Base-by-base conservation (phyloP, 2,888 invertebrate species). In the Conistra vaccinii region DNA sequence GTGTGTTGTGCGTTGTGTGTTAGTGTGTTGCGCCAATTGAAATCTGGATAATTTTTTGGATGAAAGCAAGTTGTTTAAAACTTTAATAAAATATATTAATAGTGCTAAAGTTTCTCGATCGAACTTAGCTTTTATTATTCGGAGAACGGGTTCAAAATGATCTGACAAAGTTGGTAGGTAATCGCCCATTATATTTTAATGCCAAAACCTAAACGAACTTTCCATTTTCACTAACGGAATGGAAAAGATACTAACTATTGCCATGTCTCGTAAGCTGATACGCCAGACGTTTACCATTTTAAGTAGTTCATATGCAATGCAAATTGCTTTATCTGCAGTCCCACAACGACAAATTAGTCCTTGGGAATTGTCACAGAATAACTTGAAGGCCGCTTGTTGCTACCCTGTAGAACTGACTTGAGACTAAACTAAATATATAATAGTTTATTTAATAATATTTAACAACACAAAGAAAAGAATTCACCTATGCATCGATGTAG, bases 251-350 rank as follows among this genome's bases (percentile, higher is more conserved):
- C 39, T 10, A 26, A 63, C 20, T 65, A 32, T 32, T 65, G 14
- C 23, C 5, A 48, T 17, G 23, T n/a, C 14, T 65, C 42, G 26
- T 42, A 66, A 32, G 23, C 51, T 23, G 2, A 29, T 23, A 32
- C 32, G n/a, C 23, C 17, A 53, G 32, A 53, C 10, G 10, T 32
- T 53, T 66, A 26, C n/a, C 10, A 55, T 55, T 66, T 53, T 10
- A 6, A 35, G n/a, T n/a, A 17, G 35, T 20, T 66, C 23, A 60
- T 76, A 57, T 51, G 42, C 76, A 66, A 75, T 76, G 76, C 51
- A 76, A 66, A 76, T 76, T 53, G 60, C 35, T 35, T 76, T 66
- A 61, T 76, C 76, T 26, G 26, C 51, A 26, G 26, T 72, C 20
- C 20, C 14, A 20, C 51, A 39, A n/a, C 32, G 17, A 23, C 23